Conservation (phyloP, 2,888 invertebrate species). For the Axea sp. region DNA sequence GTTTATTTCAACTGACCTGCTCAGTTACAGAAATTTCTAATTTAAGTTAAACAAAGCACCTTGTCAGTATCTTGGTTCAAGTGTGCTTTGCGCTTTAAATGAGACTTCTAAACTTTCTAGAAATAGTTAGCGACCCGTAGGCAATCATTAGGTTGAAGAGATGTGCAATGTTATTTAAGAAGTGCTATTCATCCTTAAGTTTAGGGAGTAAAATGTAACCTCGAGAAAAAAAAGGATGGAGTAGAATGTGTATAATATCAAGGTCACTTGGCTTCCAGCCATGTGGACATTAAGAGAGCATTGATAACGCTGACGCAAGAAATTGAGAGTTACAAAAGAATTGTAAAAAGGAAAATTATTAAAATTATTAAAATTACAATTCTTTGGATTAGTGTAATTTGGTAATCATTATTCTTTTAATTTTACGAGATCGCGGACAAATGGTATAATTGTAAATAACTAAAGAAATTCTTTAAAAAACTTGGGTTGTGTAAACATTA, state of each 20-base stretch:
- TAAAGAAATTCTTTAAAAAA: no score
- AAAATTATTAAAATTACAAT: no score
- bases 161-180: slow-evolving; percentile 65
- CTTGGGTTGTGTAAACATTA: no score
- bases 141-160: slow-evolving; percentile 55
- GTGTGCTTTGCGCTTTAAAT: slow-evolving; percentile 22
- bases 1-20: slow-evolving; percentile 9
- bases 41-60: slow-evolving; percentile 21
- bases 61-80: slow-evolving; percentile 17
- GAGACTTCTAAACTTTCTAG: slow-evolving; percentile 29
- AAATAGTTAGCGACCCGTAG: slow-evolving; percentile 41
- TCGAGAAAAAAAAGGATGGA: slow-evolving; percentile 39
- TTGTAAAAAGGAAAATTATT: no score
- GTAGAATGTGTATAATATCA: slow-evolving; percentile 62
- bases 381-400: no score
- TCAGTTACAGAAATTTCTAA: slow-evolving; percentile 14
- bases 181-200: slow-evolving; percentile 64
- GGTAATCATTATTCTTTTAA: no score
- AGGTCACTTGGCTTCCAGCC: slow-evolving; percentile 69
- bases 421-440: no score
- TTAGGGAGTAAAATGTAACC: slow-evolving; percentile 67
- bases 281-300: slow-evolving; percentile 19
- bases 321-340: slow-evolving; percentile 65
- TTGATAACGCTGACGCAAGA: slow-evolving; percentile 68
- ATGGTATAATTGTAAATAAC: no score